phyloP scores from a whole-genome alignment of 1,140 invertebrate genomes.

The Rhynchophorus ferrugineus region DNA sequence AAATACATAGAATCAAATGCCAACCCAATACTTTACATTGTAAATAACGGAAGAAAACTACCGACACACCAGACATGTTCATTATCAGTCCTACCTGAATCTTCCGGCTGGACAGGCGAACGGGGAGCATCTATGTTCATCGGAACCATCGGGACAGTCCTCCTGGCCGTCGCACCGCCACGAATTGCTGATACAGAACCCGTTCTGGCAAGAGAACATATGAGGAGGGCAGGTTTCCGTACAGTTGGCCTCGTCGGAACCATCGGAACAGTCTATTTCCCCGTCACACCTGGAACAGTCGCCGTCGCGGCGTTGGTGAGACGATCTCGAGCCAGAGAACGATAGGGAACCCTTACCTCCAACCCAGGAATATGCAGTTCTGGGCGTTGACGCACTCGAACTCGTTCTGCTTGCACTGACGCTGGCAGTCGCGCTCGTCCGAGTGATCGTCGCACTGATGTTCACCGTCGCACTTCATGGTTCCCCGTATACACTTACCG shows the following conservation, averaged over 20 bases:
- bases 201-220: constrained; percentile 45
- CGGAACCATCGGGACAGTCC: constrained; percentile 55
- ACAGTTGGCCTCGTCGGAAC: constrained; percentile 54
- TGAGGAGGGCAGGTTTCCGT: constrained; percentile 40
- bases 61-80: too few relatives aligned
- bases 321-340: too few relatives aligned
- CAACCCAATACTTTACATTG: too few relatives aligned
- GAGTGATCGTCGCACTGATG: constrained; percentile 55
- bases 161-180: constrained; percentile 59
- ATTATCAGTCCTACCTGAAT: constrained; percentile 21
- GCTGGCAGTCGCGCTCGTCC: constrained; percentile 54
- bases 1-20: too few relatives aligned
- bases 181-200: constrained; percentile 50
- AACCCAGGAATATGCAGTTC: constrained; percentile 48
- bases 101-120: constrained; percentile 34
- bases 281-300: constrained; percentile 12
- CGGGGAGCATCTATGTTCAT: constrained; percentile 46
- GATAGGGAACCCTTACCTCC: constrained; percentile 17
- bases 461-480: constrained; percentile 59
- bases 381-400: constrained; percentile 51
- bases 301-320: too few relatives aligned
- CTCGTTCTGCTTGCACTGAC: constrained; percentile 48
- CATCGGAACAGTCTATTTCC: constrained; percentile 51
- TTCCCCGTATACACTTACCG: constrained; percentile 51
- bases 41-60: too few relatives aligned